phyloP scores from a whole-genome alignment of 1,140 invertebrate species.

The Papilio dardanus region DNA sequence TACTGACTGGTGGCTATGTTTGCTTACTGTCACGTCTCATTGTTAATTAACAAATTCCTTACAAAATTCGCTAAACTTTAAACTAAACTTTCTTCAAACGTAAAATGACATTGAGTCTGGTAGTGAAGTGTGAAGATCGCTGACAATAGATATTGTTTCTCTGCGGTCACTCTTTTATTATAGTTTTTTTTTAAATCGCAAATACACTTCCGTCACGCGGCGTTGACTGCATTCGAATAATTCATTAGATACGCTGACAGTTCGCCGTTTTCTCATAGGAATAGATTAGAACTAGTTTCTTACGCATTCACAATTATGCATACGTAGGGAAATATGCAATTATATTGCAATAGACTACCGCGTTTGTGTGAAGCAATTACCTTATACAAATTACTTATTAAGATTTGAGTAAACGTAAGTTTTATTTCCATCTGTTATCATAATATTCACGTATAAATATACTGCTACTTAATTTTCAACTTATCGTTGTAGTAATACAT shows the following conservation, averaged over 20 bases:
- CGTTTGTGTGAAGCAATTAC: not conserved
- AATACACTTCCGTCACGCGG: constrained; percentile 53
- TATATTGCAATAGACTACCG: constrained; percentile 10
- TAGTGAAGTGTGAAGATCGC: constrained; percentile 62
- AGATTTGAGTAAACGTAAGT: too few species aligned
- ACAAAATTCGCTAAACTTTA: not conserved
- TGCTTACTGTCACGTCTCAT: not conserved
- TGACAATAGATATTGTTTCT: constrained; percentile 44
- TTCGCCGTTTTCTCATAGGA: constrained; percentile 31
- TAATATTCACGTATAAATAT: too few species aligned
- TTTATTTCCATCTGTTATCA: too few species aligned
- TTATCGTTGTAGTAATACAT: too few species aligned
- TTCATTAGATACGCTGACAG: constrained; percentile 42
- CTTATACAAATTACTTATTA: too few species aligned
- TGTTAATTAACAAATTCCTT: not conserved
- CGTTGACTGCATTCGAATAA: constrained; percentile 41
- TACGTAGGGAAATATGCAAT: constrained; percentile 25
- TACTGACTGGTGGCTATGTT: too few species aligned
- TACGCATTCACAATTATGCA: constrained; percentile 12
- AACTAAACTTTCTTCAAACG: constrained; percentile 30
- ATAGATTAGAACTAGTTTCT: constrained; percentile 24
- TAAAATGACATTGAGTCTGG: constrained; percentile 49
- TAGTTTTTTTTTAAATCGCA: constrained; percentile 53
- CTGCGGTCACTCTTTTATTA: constrained; percentile 38
- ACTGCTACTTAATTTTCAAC: too few species aligned